Conservation (phyloP, 2,113 vertebrate species). For the Nycticryphes semicollaris region DNA sequence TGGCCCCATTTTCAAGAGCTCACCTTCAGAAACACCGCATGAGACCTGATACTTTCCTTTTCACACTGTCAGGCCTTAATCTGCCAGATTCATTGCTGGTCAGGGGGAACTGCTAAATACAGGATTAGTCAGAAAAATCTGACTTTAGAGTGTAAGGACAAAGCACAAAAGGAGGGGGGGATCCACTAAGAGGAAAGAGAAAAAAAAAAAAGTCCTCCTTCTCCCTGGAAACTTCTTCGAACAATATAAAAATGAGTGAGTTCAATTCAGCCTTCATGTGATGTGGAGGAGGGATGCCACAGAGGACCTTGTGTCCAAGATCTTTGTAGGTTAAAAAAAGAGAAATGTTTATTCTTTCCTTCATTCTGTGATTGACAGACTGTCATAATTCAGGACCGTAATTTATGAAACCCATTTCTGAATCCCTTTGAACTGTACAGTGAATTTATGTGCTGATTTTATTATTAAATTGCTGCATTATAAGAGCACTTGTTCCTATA, state of each 20-base stretch:
- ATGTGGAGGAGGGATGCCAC: not conserved
- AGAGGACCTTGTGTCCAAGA: not conserved
- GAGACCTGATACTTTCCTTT: not conserved
- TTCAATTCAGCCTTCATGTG: not conserved
- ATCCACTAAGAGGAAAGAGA: not conserved
- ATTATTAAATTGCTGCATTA: not conserved
- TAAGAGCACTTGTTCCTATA: not conserved
- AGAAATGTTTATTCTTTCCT: not conserved
- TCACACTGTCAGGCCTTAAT: not conserved
- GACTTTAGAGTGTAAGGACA: not conserved
- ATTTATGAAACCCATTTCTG: conserved; percentile 1
- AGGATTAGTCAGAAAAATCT: not conserved
- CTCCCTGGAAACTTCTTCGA: not conserved
- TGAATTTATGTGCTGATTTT: not conserved
- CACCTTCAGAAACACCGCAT: not conserved
- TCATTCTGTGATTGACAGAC: not conserved
- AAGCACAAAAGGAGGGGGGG: not conserved
- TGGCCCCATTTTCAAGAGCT: not conserved
- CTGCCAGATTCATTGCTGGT: not conserved
- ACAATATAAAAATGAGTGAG: not conserved
- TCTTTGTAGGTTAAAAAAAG: not conserved
- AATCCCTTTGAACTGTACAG: not conserved
- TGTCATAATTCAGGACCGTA: not conserved
- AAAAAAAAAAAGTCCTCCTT: not conserved
- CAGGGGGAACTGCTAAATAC: not conserved